phyloP scores from a whole-genome alignment of 2,797 vertebrate species.

The Cyclura pinguis region DNA sequence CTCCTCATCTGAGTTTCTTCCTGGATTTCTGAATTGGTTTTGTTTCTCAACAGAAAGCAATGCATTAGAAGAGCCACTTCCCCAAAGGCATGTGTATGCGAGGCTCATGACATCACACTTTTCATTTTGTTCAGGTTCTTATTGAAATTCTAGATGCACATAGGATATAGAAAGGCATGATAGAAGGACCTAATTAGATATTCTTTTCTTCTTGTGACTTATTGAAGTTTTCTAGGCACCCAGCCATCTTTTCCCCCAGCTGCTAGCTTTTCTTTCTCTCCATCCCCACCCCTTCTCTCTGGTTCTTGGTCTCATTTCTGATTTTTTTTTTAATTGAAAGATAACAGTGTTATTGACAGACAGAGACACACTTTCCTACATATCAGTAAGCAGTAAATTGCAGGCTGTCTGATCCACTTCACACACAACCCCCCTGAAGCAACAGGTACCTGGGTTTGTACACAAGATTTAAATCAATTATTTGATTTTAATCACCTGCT shows the following conservation, averaged over 20 bases:
- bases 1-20: background rate
- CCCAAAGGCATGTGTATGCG: background rate
- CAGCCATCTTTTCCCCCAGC: slow-evolving; percentile 64
- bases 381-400: slow-evolving; percentile 52
- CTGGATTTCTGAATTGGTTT: background rate
- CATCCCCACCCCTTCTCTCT: background rate
- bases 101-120: background rate
- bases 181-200: slow-evolving; percentile 68
- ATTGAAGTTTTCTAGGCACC: slow-evolving; percentile 74
- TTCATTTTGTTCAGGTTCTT: background rate
- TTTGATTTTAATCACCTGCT: slow-evolving; percentile 56
- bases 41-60: background rate
- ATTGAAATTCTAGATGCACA: slow-evolving; percentile 57
- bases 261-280: background rate
- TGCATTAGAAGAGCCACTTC: background rate
- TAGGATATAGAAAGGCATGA: slow-evolving; percentile 61
- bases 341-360: slow-evolving; percentile 62
- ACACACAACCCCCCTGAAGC: slow-evolving; percentile 33
- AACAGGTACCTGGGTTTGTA: background rate
- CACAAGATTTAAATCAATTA: slow-evolving; percentile 36
- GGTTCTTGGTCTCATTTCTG: slow-evolving; percentile 47
- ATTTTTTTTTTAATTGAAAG: slow-evolving; percentile 61
- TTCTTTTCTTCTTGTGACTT: slow-evolving; percentile 69
- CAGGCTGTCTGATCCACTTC: slow-evolving; percentile 32
- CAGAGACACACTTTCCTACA: slow-evolving; percentile 52